Conservation (phyloP, 2,888 invertebrate genomes). For the Acrocyrtus sp. region DNA sequence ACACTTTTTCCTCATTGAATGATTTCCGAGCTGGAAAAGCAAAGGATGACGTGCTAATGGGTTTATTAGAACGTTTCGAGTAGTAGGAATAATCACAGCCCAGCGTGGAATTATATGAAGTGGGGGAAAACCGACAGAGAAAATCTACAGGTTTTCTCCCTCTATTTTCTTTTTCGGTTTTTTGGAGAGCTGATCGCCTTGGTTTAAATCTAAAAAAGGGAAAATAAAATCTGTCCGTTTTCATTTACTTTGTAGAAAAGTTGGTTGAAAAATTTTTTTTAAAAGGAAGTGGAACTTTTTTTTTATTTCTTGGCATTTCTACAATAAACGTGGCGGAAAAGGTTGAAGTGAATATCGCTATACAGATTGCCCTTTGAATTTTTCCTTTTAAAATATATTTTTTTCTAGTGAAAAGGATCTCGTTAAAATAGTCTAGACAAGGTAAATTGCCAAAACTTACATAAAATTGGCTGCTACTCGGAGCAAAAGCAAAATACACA, state of each 20-base stretch:
- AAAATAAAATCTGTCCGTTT: too few species aligned
- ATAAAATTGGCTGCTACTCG: too few species aligned
- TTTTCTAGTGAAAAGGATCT: too few species aligned
- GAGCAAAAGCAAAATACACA: too few species aligned
- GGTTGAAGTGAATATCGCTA: too few species aligned
- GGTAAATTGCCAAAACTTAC: too few species aligned
- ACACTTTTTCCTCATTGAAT: not conserved
- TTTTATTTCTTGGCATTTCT: not conserved
- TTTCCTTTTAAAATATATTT: too few species aligned
- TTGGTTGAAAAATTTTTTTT: not conserved
- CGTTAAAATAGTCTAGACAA: too few species aligned
- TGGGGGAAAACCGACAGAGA: not conserved
- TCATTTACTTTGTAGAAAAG: not conserved
- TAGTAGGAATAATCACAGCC: not conserved
- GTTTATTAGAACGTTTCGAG: conserved; percentile 1
- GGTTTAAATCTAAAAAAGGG: too few species aligned
- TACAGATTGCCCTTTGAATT: too few species aligned
- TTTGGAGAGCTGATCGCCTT: too few species aligned
- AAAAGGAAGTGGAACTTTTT: not conserved
- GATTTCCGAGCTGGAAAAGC: conserved; percentile 5
- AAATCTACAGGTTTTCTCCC: conserved; percentile 7
- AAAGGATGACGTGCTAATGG: conserved; percentile 19
- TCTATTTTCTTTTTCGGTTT: not conserved
- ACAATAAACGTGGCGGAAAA: too few species aligned
- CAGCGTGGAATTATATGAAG: not conserved